Percentiles rank a stretch among this genome's conserved stretches.
These are phyloP conservation scores for Petroica traversi DNA, from an alignment of 2,113 vertebrate genomes.

Conservation along the genomic window DNA sequence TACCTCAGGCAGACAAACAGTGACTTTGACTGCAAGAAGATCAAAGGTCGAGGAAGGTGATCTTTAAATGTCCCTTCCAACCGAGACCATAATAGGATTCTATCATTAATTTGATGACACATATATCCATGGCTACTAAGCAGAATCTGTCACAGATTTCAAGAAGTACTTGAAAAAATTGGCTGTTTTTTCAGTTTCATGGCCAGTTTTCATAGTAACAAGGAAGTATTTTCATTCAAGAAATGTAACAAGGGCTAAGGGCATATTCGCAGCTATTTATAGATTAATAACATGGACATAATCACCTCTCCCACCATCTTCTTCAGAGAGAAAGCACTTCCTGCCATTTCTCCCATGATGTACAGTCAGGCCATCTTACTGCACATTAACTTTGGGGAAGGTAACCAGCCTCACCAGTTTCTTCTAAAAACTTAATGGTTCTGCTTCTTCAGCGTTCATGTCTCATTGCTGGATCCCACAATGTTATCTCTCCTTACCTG, in stretches of 20 bases:
- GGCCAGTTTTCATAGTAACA: background rate
- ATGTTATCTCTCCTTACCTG: slow-evolving; percentile 66
- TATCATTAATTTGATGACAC: background rate
- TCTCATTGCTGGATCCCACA: background rate
- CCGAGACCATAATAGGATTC: background rate
- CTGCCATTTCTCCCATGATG: background rate
- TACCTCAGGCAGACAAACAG: background rate
- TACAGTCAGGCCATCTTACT: background rate
- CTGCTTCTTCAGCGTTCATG: background rate
- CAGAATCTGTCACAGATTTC: background rate
- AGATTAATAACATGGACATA: background rate
- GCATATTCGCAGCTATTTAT: background rate
- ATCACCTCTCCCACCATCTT: background rate
- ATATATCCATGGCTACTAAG: background rate
- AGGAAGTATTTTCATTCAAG: background rate
- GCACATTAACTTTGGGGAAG: background rate
- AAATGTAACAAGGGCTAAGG: background rate
- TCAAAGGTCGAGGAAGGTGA: background rate
- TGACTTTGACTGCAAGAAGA: background rate
- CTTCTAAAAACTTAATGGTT: background rate
- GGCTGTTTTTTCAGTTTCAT: background rate
- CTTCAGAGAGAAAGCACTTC: background rate
- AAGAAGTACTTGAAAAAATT: background rate
- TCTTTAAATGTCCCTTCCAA: background rate
- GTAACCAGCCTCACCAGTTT: background rate